Base-by-base conservation (phyloP, 2,797 vertebrate species). In the Phalloptychus januarius region DNA sequence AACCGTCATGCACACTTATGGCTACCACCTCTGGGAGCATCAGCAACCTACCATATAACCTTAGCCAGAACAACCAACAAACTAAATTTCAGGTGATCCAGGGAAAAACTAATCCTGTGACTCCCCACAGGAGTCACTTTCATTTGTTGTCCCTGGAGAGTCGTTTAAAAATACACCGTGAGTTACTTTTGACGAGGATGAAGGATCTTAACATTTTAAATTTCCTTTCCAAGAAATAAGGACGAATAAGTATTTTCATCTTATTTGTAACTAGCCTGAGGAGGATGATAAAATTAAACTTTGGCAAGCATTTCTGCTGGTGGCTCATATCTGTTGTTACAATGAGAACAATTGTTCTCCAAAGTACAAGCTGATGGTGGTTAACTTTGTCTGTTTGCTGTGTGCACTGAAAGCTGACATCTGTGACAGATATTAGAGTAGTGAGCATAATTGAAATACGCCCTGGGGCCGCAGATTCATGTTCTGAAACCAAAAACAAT, bases 401-500 rank as follows among this genome's bases (percentile, higher is more conserved):
- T 80, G 80, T 54, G 71, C 74, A 77, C 75, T 82, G 67, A 70
- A 81, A 76, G 45, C 67, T 74, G 81, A 89, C 88, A 85, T 90
- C 76, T 86, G 87, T 89, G 88, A 89, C 90, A 89, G 83, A 86
- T 85, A 88, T 90, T 82, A 86, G 71, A 25, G 18, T 33, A 72
- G 82, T 48, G 83, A 89, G 89, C 87, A 86, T 89, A 90, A 92
- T 78, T 91, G 89, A 93, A 91, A 90, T 63, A 77, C 72, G 79
- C 83, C 91, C 80, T 13, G 31, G 65, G 87, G 89, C 81, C 0
- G 12, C 70, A 84, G 93, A 87, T 83, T 92, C 88, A 75, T 88
- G 85, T 92, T 94, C 91, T 86, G 91, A 92, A 95, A 94, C 88
- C 84, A 92, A 89, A 95, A 79, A 89, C 91, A 23, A 72, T 87